phyloP scores from a whole-genome alignment of 2,113 vertebrate genomes.

The Semnopithecus entellus region DNA sequence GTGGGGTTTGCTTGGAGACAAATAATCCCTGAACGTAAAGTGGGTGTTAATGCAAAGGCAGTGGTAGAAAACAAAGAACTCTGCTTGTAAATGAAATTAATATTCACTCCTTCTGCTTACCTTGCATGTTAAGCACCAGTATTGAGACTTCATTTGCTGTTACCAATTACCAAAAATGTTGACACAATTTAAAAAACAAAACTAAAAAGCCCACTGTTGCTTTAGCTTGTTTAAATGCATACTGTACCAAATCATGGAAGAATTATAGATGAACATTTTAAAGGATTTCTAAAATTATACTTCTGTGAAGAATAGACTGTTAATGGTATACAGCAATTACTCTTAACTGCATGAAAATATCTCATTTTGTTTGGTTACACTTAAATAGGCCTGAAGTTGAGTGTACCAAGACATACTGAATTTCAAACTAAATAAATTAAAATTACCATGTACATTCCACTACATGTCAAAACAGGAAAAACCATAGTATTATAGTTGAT shows the following conservation, averaged over 20 bases:
- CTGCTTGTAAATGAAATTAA: conserved; percentile 22
- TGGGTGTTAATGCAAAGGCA: conserved; percentile 21
- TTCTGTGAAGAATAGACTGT: conserved; percentile 21
- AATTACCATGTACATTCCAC: conserved; percentile 60
- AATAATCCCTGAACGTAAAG: not conserved
- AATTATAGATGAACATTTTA: conserved; percentile 54
- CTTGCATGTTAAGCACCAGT: conserved; percentile 31
- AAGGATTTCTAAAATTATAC: conserved; percentile 53
- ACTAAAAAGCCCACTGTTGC: not conserved
- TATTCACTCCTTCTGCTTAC: conserved; percentile 38
- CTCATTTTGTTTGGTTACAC: conserved; percentile 52
- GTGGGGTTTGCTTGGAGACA: conserved; percentile 5
- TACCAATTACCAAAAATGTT: conserved; percentile 42
- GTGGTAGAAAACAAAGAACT: conserved; percentile 48
- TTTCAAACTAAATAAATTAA: conserved; percentile 73
- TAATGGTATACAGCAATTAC: conserved; percentile 42
- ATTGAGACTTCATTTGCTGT: conserved; percentile 13
- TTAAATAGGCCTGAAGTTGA: conserved; percentile 29
- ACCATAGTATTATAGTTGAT: conserved; percentile 51
- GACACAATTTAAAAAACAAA: conserved; percentile 23
- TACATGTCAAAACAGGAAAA: conserved; percentile 71
- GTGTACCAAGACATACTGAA: conserved; percentile 42
- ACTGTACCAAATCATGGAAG: conserved; percentile 36
- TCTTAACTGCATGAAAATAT: conserved; percentile 51
- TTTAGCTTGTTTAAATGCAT: conserved; percentile 38